Base-by-base conservation (phyloP, 1,140 invertebrate genomes). In the Kradibia gibbosae region DNA sequence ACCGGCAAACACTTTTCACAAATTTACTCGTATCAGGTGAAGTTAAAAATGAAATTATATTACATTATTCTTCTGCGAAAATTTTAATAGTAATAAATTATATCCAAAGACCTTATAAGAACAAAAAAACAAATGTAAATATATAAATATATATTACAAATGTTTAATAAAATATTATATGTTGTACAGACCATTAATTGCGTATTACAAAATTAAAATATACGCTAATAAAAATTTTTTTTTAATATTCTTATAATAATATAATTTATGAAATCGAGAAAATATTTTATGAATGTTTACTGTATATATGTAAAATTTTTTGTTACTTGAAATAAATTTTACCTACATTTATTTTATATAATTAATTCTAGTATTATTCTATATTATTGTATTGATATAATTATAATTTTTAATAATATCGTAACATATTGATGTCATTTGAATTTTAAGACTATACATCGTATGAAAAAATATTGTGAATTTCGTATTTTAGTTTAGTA, bases 81-180 rank as follows among this genome's bases (percentile, higher is more conserved):
- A 13, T 11, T 10, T 60, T 28, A 60, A n/a, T n/a, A 60, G 31
- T 31, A 60, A 3, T 31, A n/a, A 11, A 60, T 60, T 60, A 60
- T 28, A 28, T 60, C 55, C 25, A 60, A 60, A 60, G 25, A 31
- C 25, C 31, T 0, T 55, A 20, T 28, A 55, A 60, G 25, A 60
- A 60, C 25, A n/a, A 60, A 60, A 60, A 11, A 28, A 31, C 7
- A 28, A 60, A 60, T 60, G 15, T 31, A 10, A 60, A 60, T 60
- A 48, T 48, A 48, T 72, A 17, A 55, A 75, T 60, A 31, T 62
- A 79, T 62, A 60, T 81, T 76, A 73, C 50, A 82, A 78, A 82
- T 22, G 25, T 73, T 73, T 5, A 78, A 45, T 34, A 55, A 60
- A 1, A 72, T 82, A 48, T 50, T 36, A 78, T 70, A 5, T 73